Evolutionary conservation across 2,797 vertebrate genomes (phyloP), one percentile per base, ranked within the genome.

Genomic region (Aldrovandia affinis): DNA sequence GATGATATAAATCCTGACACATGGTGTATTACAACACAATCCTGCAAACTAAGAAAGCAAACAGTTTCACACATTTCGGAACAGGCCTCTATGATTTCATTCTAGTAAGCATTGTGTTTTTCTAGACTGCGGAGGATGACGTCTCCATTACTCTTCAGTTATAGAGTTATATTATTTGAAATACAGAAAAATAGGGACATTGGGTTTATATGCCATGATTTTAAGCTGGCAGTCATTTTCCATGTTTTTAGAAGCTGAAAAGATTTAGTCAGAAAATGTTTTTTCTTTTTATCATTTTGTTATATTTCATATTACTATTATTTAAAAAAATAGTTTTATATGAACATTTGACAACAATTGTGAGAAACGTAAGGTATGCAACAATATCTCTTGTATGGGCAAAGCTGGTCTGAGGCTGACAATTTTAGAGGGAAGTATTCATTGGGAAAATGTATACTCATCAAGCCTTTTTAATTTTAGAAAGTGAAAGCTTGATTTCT

Each of bases 361-460:
- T 44, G 22, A 47, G 39, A n/a, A 22, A 47, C 25, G 14, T 73
- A 15, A 42, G 20, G 15, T 18, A 42, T 73, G 68, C 39, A 2
- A 39, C 36, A 50, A 12, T 39, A 73, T 5, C 3, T 33, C 65
- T 70, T 12, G 14, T 39, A 42, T 47, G 73, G 42, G 25, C 22
- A 12, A 28, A 77, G 22, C 25, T 10, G 25, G 42, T 70, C 33
- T 70, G 39, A 28, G 10, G 5, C 55, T 57, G 55, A 57, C 25
- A 73, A 73, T 73, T 12, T 73, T 73, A 39, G 68, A 73, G 63
- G 63, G 63, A 70, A 42, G 15, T 39, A 36, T 70, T 70, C 30
- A 70, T 39, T 70, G 10, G 65, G 65, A 39, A 14, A 70, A 39
- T 39, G 63, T 30, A 70, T 20, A 33, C 22, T 47, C 73, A 44